Conservation (phyloP, 2,113 vertebrate species). For the Hydropotes inermis region DNA sequence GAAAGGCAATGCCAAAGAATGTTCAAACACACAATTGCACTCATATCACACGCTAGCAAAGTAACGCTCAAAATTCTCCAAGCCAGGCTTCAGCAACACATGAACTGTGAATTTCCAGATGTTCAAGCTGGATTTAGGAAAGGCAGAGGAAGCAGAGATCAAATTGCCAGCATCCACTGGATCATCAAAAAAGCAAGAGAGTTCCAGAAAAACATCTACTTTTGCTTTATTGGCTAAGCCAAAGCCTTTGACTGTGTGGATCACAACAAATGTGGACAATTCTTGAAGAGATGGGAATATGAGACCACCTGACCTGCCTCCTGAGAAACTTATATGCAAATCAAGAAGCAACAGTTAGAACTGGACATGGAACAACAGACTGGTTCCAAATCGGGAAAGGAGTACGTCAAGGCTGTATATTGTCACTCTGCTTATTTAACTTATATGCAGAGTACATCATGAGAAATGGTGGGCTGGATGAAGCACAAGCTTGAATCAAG, state of each 20-base stretch:
- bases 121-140: not conserved
- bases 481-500: not conserved
- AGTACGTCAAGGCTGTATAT: not conserved
- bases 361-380: not conserved
- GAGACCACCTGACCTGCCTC: not conserved
- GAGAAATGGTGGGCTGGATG: not conserved
- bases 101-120: not conserved
- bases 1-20: not conserved
- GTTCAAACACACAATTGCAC: not conserved
- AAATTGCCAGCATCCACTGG: not conserved
- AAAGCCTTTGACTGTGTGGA: not conserved
- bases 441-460: not conserved
- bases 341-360: not conserved
- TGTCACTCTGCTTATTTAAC: not conserved
- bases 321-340: not conserved
- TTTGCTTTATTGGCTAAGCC: not conserved
- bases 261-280: not conserved
- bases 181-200: not conserved
- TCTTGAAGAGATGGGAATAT: not conserved
- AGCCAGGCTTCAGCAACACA: fast-evolving
- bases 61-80: not conserved
- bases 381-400: not conserved
- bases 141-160: not conserved
- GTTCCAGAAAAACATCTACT: not conserved
- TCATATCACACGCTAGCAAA: not conserved